Evolutionary conservation across 2,888 invertebrate species (phyloP).

Genomic region (Melieria picta): DNA sequence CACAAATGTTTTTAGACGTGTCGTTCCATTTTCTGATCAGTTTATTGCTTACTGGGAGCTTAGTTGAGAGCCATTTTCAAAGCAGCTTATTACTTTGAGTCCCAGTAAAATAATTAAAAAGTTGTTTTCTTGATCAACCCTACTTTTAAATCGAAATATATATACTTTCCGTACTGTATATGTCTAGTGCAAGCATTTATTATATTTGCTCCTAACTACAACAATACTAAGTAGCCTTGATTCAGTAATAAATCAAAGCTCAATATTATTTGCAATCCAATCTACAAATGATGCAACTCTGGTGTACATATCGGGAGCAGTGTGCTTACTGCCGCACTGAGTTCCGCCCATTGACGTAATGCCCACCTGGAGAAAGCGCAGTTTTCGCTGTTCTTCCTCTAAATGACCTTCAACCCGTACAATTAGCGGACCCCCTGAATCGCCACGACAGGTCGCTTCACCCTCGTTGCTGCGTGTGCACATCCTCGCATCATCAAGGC

Average conservation of each 20-base stretch:
- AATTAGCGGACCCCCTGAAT: conserved; percentile 13
- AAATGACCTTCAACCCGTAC: conserved; percentile 15
- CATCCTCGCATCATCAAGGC: background rate
- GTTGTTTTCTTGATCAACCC: no score
- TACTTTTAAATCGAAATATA: no score
- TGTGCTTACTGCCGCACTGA: background rate
- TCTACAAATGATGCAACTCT: conserved; percentile 16
- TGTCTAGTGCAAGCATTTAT: no score
- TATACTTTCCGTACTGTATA: no score
- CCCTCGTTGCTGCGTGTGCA: conserved; percentile 11
- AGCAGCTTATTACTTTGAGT: no score
- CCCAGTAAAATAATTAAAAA: no score
- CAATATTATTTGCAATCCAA: conserved; percentile 12
- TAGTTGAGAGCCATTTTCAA: no score
- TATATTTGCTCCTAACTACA: no score
- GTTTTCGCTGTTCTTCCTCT: background rate
- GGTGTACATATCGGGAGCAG: conserved; percentile 10
- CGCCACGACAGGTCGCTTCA: conserved; percentile 8
- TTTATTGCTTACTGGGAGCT: no score
- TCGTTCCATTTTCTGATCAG: no score
- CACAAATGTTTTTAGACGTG: no score
- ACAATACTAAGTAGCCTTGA: no score
- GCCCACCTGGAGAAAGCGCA: conserved; percentile 23
- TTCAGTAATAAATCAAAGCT: background rate
- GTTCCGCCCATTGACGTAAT: conserved; percentile 11